phyloP scores from a whole-genome alignment of 2,113 vertebrate genomes.

The Pluvianellus socialis region DNA sequence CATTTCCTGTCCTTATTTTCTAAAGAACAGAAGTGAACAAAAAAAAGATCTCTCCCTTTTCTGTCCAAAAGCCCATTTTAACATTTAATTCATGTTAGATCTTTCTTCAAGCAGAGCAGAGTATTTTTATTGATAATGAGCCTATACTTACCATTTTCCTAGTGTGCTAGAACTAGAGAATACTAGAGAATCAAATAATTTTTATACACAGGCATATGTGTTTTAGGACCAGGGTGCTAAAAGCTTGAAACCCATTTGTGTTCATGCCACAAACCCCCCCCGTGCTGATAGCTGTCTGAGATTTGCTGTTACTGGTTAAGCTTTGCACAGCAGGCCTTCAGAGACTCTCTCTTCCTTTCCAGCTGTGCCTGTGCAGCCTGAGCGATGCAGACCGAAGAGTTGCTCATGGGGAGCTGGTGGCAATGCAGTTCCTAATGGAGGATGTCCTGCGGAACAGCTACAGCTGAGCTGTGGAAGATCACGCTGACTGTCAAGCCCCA shows the following conservation, averaged over 20 bases:
- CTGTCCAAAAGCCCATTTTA: neutral
- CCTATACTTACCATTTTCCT: neutral
- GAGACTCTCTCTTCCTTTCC: neutral
- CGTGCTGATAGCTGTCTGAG: neutral
- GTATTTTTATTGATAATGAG: neutral
- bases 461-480: neutral
- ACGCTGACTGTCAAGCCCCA: neutral
- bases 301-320: neutral
- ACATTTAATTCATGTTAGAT: neutral
- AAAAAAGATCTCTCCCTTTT: neutral
- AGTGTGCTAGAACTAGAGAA: neutral
- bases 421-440: slow-evolving; percentile 71
- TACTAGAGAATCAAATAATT: neutral
- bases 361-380: slow-evolving; percentile 77
- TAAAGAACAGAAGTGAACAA: neutral
- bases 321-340: neutral
- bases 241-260: neutral
- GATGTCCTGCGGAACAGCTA: slow-evolving; percentile 66
- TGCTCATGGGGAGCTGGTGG: slow-evolving; percentile 71
- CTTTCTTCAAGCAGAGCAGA: neutral
- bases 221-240: neutral
- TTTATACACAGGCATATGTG: neutral
- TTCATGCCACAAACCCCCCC: neutral
- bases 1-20: neutral
- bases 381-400: slow-evolving; percentile 51